A percentile compares a stretch with the other conserved stretches of the same genome.
These are phyloP conservation scores for Grallaria varia DNA, from an alignment of 2,113 vertebrate species.

Conservation along the genomic window DNA sequence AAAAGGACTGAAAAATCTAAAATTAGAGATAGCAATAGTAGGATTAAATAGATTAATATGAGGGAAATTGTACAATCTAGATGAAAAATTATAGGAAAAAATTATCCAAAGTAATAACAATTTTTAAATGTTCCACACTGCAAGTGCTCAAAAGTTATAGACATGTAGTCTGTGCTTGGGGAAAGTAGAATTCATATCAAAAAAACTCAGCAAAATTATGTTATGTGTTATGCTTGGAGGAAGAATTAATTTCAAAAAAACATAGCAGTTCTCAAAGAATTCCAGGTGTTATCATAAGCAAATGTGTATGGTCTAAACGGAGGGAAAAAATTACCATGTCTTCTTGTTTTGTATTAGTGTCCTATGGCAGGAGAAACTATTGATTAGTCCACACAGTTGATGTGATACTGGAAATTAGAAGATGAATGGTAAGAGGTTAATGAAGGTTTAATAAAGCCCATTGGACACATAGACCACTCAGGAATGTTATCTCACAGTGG, in stretches of 20 bases:
- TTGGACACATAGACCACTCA: neutral
- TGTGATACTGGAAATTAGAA: neutral
- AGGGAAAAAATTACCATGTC: neutral
- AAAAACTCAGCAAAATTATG: neutral
- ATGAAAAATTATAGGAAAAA: neutral
- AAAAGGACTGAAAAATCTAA: neutral
- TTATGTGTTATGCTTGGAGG: neutral
- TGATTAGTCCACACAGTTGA: neutral
- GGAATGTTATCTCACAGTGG: neutral
- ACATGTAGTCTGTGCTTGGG: neutral
- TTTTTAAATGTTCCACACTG: neutral
- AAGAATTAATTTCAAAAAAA: neutral
- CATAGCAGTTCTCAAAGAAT: neutral
- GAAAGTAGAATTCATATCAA: neutral
- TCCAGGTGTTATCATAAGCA: neutral
- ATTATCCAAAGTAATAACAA: neutral
- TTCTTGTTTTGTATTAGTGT: neutral
- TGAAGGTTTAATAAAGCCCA: conserved; percentile 1
- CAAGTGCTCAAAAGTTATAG: neutral
- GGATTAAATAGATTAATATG: neutral
- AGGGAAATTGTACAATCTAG: neutral
- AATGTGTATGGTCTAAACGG: neutral
- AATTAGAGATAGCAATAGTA: neutral
- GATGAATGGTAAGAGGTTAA: neutral
- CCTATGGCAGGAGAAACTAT: neutral